Evolutionary conservation across 37 sponge, comb jelly and placozoan species (phyloP), one percentile per base, ranked within the genome.

Genomic region (Chondrilla cf. caribensis): DNA sequence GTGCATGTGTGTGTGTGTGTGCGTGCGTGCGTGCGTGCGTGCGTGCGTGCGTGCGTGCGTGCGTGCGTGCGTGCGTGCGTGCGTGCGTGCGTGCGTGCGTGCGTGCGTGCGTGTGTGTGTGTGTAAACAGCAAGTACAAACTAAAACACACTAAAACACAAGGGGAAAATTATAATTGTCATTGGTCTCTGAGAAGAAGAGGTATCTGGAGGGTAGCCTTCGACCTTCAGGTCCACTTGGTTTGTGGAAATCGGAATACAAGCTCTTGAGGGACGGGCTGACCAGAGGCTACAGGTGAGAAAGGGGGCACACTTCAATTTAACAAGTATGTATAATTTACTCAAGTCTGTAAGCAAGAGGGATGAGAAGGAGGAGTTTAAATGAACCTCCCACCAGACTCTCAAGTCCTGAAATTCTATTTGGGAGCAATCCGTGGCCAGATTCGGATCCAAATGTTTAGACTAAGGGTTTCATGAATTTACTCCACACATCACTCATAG

Each of bases 171-270:
- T n/a, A n/a, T n/a, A n/a, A n/a, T n/a, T n/a, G n/a, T n/a, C n/a
- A n/a, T n/a, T n/a, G n/a, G n/a, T n/a, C n/a, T n/a, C n/a, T n/a
- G n/a, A n/a, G n/a, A n/a, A n/a, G n/a, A 38, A 21, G 38, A 36
- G 76, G 44, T 73, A 73, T 73, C 44, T 73, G 43, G 44, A n/a
- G 3, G 76, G 76, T 25, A 73, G n/a, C 2, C 76, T 19, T 15
- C 76, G 38, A 15, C 76, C 76, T 15, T 19, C 21, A 21, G 76
- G 76, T 15, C 76, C 76, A 7, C 18, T 0, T 4, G 76, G 76
- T 39, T 24, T 39, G 1, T 37, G 43, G 25, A 73, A 73, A 5
- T n/a, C 18, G 21, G 15, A 73, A 40, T 37, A 43, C 43, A 73
- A 22, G 2, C 43, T 73, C 15, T 25, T 73, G 2, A 73, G 41